Evolutionary conservation across 1,140 invertebrate genomes (phyloP), one percentile per base, ranked within the genome.

Genomic region (Pachyrhynchus sulphureomaculatus): DNA sequence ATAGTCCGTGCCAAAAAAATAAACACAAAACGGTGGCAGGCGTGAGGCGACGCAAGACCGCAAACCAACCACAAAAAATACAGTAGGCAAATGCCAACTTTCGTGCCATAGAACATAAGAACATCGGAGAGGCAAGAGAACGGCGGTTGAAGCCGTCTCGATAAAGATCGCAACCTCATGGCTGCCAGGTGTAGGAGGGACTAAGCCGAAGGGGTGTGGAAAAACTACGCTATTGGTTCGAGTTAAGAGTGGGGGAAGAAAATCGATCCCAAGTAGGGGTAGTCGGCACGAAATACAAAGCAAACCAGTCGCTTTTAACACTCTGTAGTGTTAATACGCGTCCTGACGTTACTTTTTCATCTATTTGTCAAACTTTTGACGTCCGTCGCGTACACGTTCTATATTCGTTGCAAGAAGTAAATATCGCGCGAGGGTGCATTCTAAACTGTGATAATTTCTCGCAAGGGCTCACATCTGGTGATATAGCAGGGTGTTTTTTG

Each of bases 81-180:
- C 39, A 53, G 63, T 61, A 64, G 57, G 52, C 64, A 55, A 68
- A 61, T 49, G 59, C 52, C 54, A 62, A 56, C 56, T 56, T 62
- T 66, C 36, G 53, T 51, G 45, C 45, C 42, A 58, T 23, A 37
- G 39, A 66, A 68, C 66, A 70, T 70, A 70, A 70, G 66, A 65
- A 41, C 54, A 34, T 47, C 23, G 39, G 5, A 21, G 33, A 49
- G 47, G 26, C 47, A 13, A 49, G 26, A 49, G 51, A 49, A 60
- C 34, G 33, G 33, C 44, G 51, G 39, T 34, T 42, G 23, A 63
- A 60, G 49, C 42, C 29, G 18, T 39, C 20, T 23, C 66, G 71
- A 72, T 72, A 72, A 70, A 70, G 62, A 73, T 73, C 72, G 59
- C 66, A 69, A 71, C 60, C 68, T 73, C 68, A 73, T 73, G 72